These are phyloP conservation scores for Hyles lineata DNA, from an alignment of 2,888 invertebrate species.

Conservation along the genomic window DNA sequence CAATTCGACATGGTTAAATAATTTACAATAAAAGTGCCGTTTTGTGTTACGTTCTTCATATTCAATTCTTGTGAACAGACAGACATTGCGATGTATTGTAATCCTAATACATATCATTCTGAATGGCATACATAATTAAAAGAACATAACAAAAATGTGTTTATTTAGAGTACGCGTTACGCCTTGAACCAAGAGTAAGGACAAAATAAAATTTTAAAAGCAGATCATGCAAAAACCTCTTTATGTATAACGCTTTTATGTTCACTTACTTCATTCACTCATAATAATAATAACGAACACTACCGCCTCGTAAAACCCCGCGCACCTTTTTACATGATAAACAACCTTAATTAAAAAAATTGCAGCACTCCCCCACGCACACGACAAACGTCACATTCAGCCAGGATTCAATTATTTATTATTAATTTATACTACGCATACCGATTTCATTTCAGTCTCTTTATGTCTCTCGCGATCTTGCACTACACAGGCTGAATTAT, in stretches of 20 bases:
- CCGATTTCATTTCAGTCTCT: conserved; percentile 24
- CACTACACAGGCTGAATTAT: background rate
- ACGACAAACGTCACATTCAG: conserved; percentile 21
- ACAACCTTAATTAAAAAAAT: conserved; percentile 6
- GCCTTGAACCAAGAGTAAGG: background rate
- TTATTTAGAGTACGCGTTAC: background rate
- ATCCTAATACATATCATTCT: too few relatives aligned
- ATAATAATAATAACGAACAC: conserved; percentile 10
- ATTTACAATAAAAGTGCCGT: too few relatives aligned
- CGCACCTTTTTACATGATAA: conserved; percentile 3
- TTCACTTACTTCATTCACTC: conserved; percentile 22
- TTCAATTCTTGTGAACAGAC: too few relatives aligned
- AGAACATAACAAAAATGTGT: background rate
- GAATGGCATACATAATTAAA: too few relatives aligned
- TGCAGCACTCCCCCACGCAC: conserved; percentile 16
- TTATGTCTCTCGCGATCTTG: conserved; percentile 7
- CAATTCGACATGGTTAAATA: too few relatives aligned
- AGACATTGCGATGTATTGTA: too few relatives aligned
- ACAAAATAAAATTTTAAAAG: background rate
- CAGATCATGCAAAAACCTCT: background rate
- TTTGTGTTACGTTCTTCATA: too few relatives aligned
- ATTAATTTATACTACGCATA: conserved; percentile 15
- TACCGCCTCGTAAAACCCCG: background rate
- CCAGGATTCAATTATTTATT: conserved; percentile 22
- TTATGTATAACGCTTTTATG: background rate